Base-by-base conservation (phyloP, 2,113 vertebrate genomes). In the Sigmodon hispidus region DNA sequence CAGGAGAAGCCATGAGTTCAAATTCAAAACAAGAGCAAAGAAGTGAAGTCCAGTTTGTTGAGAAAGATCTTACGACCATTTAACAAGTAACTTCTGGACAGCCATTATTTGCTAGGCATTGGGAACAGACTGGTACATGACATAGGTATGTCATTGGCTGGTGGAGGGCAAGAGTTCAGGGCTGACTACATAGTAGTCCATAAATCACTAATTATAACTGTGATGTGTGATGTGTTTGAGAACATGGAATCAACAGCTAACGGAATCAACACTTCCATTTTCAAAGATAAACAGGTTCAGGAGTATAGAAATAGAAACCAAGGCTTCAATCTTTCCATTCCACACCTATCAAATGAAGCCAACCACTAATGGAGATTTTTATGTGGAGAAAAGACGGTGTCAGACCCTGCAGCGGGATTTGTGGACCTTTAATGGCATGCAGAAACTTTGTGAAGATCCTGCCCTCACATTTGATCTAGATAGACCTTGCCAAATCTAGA, bases 11-110 rank as follows among this genome's bases (percentile, higher is more conserved):
- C 95, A 63, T n/a, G 57, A 79, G 7, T 79, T 9, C 52, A 86
- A 81, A 83, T 2, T 69, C 65, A 85, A 85, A 92, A 70, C 34
- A 59, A 6, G 59, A 26, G 10, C 16, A 84, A 73, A 94, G 55
- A 31, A 29, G 21, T 59, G 36, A 48, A 63, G 93, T 79, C 29
- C 70, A 40, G 34, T 31, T 91, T 91, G 31, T 61, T 57, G 67
- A 91, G 15, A 67, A 96, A 92, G 48, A 85, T 45, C 50, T 77
- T 85, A 77, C 22, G 7, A 17, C 57, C 48, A 87, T 76, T 94
- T 92, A 40, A 36, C 52, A 80, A 80, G 31, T 13, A 70, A 87
- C 29, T 79, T 3, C 31, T 63, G 29, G 65, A 22, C 21, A 84
- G 31, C 24, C 43, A 19, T 75, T 73, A 36, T 75, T 45, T 87